Conservation (phyloP, 2,797 vertebrate genomes). For the Hydrolagus colliei region DNA sequence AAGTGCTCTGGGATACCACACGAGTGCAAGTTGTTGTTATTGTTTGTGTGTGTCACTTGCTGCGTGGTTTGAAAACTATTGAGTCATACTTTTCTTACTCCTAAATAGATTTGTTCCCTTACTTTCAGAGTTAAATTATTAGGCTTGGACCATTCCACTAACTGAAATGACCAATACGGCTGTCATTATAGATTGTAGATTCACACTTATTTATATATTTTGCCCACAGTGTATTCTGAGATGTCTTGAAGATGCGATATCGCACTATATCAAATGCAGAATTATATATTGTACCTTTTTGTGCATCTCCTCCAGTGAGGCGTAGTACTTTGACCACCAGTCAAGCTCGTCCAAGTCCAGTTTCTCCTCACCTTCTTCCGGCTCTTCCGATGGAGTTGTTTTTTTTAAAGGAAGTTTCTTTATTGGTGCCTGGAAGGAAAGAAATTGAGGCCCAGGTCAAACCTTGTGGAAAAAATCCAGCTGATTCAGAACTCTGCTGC, state of each 20-base stretch:
- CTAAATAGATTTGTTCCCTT: too few species aligned
- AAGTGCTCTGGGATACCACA: too few species aligned
- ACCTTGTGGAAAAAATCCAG: too few species aligned
- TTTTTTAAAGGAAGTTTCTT: constrained; percentile 56
- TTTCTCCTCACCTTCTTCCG: constrained; percentile 66
- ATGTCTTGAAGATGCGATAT: too few species aligned
- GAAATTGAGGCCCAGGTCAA: neutral
- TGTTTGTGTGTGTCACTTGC: too few species aligned
- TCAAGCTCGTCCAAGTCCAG: constrained; percentile 82
- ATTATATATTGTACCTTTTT: constrained; percentile 53
- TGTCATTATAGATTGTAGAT: neutral
- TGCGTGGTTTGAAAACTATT: too few species aligned
- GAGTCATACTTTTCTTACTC: too few species aligned
- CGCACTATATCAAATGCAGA: neutral
- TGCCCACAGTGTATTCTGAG: too few species aligned
- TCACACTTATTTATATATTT: too few species aligned
- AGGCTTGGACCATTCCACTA: neutral
- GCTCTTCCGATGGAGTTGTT: constrained; percentile 51
- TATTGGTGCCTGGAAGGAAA: constrained; percentile 55
- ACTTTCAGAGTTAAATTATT: neutral
- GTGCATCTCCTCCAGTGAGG: constrained; percentile 72
- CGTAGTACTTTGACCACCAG: constrained; percentile 96
- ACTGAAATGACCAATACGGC: neutral
- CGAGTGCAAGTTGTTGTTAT: too few species aligned
- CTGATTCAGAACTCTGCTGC: too few species aligned